Conservation (phyloP, 2,888 invertebrate species). For the Parelbella ahira region DNA sequence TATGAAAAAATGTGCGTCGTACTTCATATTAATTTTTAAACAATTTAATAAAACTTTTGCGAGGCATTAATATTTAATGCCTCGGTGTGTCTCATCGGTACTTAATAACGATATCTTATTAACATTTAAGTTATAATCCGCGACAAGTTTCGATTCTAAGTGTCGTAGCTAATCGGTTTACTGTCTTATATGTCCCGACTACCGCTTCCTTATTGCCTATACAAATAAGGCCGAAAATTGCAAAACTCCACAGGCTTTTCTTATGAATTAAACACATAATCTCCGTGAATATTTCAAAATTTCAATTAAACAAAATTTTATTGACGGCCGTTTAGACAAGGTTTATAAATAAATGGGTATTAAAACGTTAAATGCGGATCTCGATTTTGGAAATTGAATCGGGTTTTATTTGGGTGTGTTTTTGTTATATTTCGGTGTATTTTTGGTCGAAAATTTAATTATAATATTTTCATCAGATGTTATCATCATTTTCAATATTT, state of each 20-base stretch:
- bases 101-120: slow-evolving; percentile 8
- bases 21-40: too few relatives aligned
- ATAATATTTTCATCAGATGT: too few relatives aligned
- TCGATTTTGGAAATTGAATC: background rate
- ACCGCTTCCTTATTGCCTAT: slow-evolving; percentile 3
- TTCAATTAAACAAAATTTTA: slow-evolving; percentile 13
- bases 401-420: background rate
- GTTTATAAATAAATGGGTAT: background rate
- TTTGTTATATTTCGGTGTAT: too few relatives aligned
- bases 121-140: slow-evolving; percentile 20
- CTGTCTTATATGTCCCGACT: background rate
- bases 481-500: too few relatives aligned
- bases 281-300: slow-evolving; percentile 14
- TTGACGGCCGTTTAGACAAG: slow-evolving; percentile 8
- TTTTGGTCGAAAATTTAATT: too few relatives aligned
- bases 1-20: too few relatives aligned
- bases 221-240: background rate
- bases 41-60: too few relatives aligned
- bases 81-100: background rate
- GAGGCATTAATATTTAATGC: background rate
- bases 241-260: background rate
- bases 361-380: too few relatives aligned
- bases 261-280: slow-evolving; percentile 1
- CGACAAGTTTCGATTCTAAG: slow-evolving; percentile 13
- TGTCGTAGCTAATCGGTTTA: slow-evolving; percentile 24